Evolutionary conservation across 2,888 invertebrate genomes (phyloP).

Genomic region (Hemaris fuciformis): DNA sequence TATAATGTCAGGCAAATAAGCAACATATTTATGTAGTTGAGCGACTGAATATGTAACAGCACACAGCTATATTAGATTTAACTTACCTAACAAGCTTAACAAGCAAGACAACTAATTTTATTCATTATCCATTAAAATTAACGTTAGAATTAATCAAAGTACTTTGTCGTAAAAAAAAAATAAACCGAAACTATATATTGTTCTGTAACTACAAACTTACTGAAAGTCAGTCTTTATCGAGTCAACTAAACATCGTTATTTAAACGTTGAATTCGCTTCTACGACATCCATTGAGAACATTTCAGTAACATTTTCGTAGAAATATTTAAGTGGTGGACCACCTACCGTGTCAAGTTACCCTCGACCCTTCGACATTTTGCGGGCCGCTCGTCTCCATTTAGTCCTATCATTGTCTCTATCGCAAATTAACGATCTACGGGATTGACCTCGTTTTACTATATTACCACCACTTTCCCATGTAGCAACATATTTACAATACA

Average conservation of each 20-base stretch:
- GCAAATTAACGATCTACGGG: constrained; percentile 48
- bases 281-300: neutral
- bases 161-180: no score
- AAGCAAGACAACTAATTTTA: no score
- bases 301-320: constrained; percentile 5
- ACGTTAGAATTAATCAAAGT: no score
- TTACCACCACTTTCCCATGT: constrained; percentile 2
- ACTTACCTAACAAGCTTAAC: no score
- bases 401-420: constrained; percentile 46
- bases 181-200: neutral
- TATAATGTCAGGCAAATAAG: no score
- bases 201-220: neutral
- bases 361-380: constrained; percentile 31
- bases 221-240: no score
- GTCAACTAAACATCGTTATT: neutral
- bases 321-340: constrained; percentile 13
- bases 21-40: no score
- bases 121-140: no score
- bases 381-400: constrained; percentile 43
- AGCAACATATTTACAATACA: constrained; percentile 9
- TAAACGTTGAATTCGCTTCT: neutral
- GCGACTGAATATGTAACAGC: no score
- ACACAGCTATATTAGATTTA: no score
- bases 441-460: constrained; percentile 7
- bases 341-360: constrained; percentile 11